phyloP scores from a whole-genome alignment of 2,113 vertebrate genomes.

The Leptosomus discolor region DNA sequence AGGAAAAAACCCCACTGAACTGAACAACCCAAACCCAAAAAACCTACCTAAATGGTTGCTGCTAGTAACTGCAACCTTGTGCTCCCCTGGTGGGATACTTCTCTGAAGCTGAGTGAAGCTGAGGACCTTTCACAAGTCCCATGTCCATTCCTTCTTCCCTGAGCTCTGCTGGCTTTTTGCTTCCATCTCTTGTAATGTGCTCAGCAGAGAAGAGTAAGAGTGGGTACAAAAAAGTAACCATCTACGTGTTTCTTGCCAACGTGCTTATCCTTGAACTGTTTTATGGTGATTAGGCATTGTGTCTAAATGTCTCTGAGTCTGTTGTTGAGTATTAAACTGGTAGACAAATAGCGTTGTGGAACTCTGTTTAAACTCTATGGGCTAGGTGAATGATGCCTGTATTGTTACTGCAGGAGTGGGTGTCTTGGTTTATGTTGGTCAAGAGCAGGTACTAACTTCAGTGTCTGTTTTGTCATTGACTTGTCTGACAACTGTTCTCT shows the following conservation, averaged over 20 bases:
- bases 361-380: not conserved
- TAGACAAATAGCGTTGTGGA: not conserved
- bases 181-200: not conserved
- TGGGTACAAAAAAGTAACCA: not conserved
- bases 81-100: not conserved
- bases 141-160: not conserved
- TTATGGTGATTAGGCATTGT: not conserved
- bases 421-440: not conserved
- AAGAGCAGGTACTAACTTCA: not conserved
- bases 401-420: not conserved
- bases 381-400: not conserved
- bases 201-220: accelerated
- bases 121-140: not conserved
- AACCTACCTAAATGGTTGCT: not conserved
- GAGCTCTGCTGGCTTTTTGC: not conserved
- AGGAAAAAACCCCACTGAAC: not conserved
- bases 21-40: not conserved
- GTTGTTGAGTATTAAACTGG: not conserved
- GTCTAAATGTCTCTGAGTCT: not conserved
- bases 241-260: not conserved
- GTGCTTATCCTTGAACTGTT: not conserved
- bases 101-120: not conserved
- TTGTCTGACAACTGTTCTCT: not conserved
- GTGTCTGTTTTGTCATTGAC: not conserved
- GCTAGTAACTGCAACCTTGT: not conserved